A percentile compares a stretch with the other conserved stretches of the same genome.
phyloP scores from a whole-genome alignment of 2,113 vertebrate species.

The Cichladusa arquata region DNA sequence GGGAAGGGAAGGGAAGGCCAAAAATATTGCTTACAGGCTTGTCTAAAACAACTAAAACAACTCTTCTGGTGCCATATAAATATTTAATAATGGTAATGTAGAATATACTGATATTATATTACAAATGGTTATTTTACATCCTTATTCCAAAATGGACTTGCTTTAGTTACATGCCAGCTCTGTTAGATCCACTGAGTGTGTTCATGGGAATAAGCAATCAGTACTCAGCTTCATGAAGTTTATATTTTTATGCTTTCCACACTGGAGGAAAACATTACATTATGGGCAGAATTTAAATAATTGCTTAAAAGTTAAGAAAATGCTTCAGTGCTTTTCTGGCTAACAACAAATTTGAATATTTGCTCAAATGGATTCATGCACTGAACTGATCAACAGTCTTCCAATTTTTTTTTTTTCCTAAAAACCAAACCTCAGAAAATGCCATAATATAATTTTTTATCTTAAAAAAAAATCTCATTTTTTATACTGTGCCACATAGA shows the following conservation, averaged over 20 bases:
- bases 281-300: slow-evolving; percentile 39
- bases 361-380: neutral
- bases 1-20: too few species aligned
- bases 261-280: neutral
- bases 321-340: slow-evolving; percentile 26
- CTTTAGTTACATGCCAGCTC: neutral
- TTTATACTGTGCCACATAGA: neutral
- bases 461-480: neutral
- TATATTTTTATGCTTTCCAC: slow-evolving; percentile 14
- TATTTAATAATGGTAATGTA: slow-evolving; percentile 25
- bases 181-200: neutral
- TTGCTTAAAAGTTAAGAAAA: slow-evolving; percentile 52
- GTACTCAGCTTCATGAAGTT: slow-evolving; percentile 1
- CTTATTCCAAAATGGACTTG: neutral
- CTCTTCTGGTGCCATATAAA: slow-evolving; percentile 13
- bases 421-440: neutral
- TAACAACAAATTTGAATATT: slow-evolving; percentile 7
- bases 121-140: neutral
- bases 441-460: neutral
- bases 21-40: neutral
- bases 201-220: slow-evolving; percentile 11
- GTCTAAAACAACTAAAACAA: neutral
- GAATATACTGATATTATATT: neutral
- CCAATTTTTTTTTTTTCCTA: neutral
- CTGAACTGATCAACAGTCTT: neutral